Percentiles rank a stretch among this genome's conserved stretches.
phyloP scores from a whole-genome alignment of 1,140 invertebrate species.

The Maniola jurtina region DNA sequence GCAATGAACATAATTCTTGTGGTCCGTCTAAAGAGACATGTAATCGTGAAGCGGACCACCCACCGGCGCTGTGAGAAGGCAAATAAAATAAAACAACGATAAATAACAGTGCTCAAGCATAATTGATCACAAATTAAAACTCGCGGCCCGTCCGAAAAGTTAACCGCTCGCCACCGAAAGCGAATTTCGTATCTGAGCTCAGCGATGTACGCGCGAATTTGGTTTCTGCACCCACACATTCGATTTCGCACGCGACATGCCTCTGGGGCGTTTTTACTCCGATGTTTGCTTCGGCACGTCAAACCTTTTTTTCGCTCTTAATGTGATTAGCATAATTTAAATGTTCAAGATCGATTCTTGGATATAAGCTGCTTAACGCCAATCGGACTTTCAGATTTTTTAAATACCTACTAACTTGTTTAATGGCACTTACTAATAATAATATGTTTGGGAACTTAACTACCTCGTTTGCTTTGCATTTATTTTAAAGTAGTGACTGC shows the following conservation, averaged over 20 bases:
- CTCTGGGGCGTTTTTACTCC: not conserved
- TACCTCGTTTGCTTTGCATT: too few species aligned
- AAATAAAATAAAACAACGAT: conserved; percentile 77
- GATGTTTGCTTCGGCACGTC: not conserved
- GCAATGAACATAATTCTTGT: too few species aligned
- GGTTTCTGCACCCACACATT: conserved; percentile 3
- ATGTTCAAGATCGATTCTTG: not conserved
- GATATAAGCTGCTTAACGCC: not conserved
- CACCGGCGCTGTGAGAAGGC: conserved; percentile 65
- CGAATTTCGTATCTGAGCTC: conserved; percentile 55
- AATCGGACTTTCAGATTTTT: not conserved
- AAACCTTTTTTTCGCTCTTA: not conserved
- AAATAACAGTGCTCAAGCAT: conserved; percentile 76
- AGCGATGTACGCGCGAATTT: conserved; percentile 18
- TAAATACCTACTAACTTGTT: not conserved
- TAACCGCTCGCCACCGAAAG: conserved; percentile 62
- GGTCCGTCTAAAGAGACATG: conserved; percentile 26
- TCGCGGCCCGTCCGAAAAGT: conserved; percentile 67
- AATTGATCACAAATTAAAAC: conserved; percentile 79
- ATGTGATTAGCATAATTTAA: conserved; percentile 1
- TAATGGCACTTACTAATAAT: not conserved
- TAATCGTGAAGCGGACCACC: conserved; percentile 75
- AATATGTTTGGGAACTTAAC: too few species aligned
- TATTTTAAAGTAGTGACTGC: too few species aligned
- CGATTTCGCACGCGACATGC: conserved; percentile 22